These are phyloP conservation scores for Drosophila formosana DNA, from an alignment of 2,888 invertebrate species.

Conservation along the genomic window DNA sequence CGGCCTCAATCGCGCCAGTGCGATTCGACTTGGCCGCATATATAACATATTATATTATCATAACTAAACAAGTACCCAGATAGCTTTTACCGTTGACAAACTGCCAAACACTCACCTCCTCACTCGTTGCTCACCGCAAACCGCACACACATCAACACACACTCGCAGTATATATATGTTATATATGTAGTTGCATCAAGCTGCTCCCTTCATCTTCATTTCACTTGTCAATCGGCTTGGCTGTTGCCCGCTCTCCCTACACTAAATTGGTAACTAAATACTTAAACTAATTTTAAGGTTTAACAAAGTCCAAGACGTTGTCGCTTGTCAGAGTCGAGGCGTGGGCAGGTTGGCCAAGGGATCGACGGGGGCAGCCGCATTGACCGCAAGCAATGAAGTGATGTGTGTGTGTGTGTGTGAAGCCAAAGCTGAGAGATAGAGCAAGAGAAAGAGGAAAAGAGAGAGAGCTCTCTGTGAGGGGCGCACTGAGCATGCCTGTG, in stretches of 20 bases:
- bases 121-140: constrained; percentile 54
- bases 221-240: constrained; percentile 53
- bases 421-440: constrained; percentile 18
- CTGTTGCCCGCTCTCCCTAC: constrained; percentile 11
- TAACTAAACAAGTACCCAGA: constrained; percentile 15
- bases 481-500: constrained; percentile 34
- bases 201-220: constrained; percentile 29
- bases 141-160: constrained; percentile 65
- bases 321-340: too few species aligned
- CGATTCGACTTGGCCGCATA: not conserved
- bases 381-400: constrained; percentile 75
- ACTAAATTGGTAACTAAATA: constrained; percentile 82
- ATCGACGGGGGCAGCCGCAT: constrained; percentile 45
- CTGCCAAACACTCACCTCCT: constrained; percentile 39
- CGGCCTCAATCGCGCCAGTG: constrained; percentile 3
- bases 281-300: constrained; percentile 82
- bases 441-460: constrained; percentile 9
- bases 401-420: constrained; percentile 38
- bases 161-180: constrained; percentile 24
- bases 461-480: constrained; percentile 5
- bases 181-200: too few species aligned
- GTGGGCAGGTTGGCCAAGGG: too few species aligned
- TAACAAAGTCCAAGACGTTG: constrained; percentile 77
- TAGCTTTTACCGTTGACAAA: constrained; percentile 64
- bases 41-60: not conserved